phyloP scores from a whole-genome alignment of 2,797 vertebrate genomes.

The Trematomus bernacchii region DNA sequence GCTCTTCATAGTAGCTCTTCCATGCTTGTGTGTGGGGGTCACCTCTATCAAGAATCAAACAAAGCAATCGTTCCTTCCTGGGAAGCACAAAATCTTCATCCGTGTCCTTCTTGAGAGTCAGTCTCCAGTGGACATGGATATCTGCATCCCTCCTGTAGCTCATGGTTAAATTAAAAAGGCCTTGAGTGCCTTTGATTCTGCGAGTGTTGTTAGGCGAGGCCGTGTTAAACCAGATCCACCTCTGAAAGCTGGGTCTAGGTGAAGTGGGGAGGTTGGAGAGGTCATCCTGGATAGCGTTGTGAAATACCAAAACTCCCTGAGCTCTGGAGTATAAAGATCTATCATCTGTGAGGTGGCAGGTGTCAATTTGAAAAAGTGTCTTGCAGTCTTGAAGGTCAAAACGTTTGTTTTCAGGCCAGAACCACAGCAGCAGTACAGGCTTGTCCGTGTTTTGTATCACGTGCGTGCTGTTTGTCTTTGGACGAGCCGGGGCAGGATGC shows the following conservation, averaged over 20 bases:
- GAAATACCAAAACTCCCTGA: conserved; percentile 88
- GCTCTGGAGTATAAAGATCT: conserved; percentile 86
- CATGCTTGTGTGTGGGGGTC: conserved; percentile 69
- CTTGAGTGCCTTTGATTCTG: conserved; percentile 86
- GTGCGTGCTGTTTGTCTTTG: background rate
- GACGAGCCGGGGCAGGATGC: background rate
- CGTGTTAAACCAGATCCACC: conserved; percentile 92
- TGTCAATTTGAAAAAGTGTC: conserved; percentile 85
- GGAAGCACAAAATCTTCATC: conserved; percentile 84
- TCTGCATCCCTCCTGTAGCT: conserved; percentile 90
- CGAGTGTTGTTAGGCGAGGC: conserved; percentile 88
- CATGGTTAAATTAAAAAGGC: conserved; percentile 91
- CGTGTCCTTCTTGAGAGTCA: conserved; percentile 78
- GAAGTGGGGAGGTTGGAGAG: conserved; percentile 88
- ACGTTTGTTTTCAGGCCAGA: conserved; percentile 88
- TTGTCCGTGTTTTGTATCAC: conserved; percentile 45
- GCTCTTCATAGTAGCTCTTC: conserved; percentile 86
- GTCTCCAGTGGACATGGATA: conserved; percentile 86
- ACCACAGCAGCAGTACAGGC: conserved; percentile 89
- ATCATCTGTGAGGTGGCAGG: conserved; percentile 88
- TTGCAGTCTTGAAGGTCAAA: conserved; percentile 88
- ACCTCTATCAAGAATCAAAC: conserved; percentile 89
- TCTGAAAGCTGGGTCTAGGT: conserved; percentile 88
- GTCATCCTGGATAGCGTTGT: conserved; percentile 87
- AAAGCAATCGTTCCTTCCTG: conserved; percentile 89